Base-by-base conservation (phyloP, 2,113 vertebrate species). In the Laticauda colubrina region DNA sequence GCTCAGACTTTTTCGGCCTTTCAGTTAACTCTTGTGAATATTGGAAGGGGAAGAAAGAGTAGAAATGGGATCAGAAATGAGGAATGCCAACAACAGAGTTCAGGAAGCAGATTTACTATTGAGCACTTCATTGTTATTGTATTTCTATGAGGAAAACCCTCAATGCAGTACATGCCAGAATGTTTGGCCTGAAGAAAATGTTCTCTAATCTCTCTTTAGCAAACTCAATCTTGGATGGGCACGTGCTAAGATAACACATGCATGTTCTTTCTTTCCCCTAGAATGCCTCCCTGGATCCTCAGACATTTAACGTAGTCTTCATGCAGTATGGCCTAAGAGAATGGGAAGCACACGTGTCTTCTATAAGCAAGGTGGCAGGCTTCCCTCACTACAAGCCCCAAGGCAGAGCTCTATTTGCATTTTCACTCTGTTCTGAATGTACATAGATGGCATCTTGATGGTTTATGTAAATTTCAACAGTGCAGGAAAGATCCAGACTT, bases 381-480 rank as follows among this genome's bases (percentile, higher is more conserved):
- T 81, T 61, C 23, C 57, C 48, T 89, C 23, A 75, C 24, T 12
- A 9, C 34, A 48, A 39, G 59, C 24, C 64, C 26, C 43, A 56
- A 48, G 91, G 24, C 6, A 94, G 94, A 95, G 92, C 85, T 14
- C 9, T 48, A 53, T 95, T 45, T 92, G 43, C 0, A 0, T 90
- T 91, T 85, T 26, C 59, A 90, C 24, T 53, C 39, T 55, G 24
- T 29, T 93, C 23, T 57, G 48, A 53, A 34, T 45, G 12, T 34
- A 90, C 91, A 89, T 59, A 26, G 0, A 2, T 89, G n/a, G 85
- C 0, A 0, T 34, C 45, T 59, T 90, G 92, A 85, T 92, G 39
- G n/a, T 64, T 51, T 81, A 39, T 39, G 10, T 61, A 91, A 85
- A 75, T 26, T 29, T 85, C 56, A 39, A 15, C 59, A 95, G 86